Percentiles rank a stretch among this genome's conserved stretches.
phyloP scores from a whole-genome alignment of 92 coral and sea anemone species.

The Zoanthus gigantus region DNA sequence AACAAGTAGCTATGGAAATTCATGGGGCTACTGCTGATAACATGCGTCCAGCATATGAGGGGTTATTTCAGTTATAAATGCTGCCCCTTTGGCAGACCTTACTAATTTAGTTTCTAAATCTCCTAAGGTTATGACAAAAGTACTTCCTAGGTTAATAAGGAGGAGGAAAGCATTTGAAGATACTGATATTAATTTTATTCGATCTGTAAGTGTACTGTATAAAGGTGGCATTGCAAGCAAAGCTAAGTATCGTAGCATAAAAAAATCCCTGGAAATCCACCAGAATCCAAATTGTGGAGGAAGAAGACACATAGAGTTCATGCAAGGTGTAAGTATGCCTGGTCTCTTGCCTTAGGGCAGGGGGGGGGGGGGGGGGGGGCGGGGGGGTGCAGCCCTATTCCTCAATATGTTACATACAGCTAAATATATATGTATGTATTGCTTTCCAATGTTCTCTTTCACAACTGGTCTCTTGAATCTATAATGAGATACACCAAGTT shows the following conservation, averaged over 20 bases:
- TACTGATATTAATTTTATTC: background rate
- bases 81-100: constrained; percentile 20
- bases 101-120: constrained; percentile 31
- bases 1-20: background rate
- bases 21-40: constrained; percentile 39
- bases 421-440: too few species aligned
- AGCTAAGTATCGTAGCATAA: background rate
- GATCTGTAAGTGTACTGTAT: background rate
- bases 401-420: too few species aligned
- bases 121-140: constrained; percentile 40
- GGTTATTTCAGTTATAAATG: constrained; percentile 27
- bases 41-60: constrained; percentile 42
- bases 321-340: too few species aligned
- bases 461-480: too few species aligned
- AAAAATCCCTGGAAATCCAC: background rate
- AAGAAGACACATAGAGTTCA: background rate
- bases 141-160: constrained; percentile 38
- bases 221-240: background rate
- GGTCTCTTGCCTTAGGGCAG: too few species aligned
- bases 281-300: background rate
- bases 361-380: too few species aligned
- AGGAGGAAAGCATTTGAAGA: background rate
- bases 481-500: too few species aligned
- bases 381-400: too few species aligned
- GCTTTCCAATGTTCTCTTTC: too few species aligned